A percentile compares a stretch with the other conserved stretches of the same genome.
Evolutionary conservation across 2,797 vertebrate species (phyloP).

Genomic region (Ceryle rudis): DNA sequence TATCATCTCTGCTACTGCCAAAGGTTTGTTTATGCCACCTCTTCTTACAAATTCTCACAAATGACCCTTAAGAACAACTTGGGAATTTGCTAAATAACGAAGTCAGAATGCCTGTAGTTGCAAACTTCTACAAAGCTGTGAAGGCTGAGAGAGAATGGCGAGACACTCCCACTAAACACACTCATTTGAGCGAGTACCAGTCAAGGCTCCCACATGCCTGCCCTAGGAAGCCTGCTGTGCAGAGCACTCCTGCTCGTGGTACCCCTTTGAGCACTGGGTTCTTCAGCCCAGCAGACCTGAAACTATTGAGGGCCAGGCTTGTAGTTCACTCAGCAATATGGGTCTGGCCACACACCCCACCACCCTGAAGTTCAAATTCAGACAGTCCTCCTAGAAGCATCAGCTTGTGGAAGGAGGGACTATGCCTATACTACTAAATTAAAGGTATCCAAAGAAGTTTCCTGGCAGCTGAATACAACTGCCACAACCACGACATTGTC

Average conservation of each 20-base stretch:
- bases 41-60: neutral
- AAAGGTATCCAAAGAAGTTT: neutral
- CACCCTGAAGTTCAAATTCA: neutral
- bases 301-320: neutral
- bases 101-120: neutral
- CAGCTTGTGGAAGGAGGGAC: neutral
- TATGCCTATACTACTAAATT: neutral
- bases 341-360: neutral
- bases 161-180: neutral
- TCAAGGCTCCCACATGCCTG: neutral
- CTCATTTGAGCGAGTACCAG: neutral
- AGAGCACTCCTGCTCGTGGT: fast-evolving
- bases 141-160: neutral
- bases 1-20: neutral
- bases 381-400: neutral
- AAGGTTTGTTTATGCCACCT: neutral
- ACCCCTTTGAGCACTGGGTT: neutral
- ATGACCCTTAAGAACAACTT: neutral
- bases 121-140: neutral
- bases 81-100: neutral
- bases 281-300: neutral
- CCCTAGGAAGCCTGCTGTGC: fast-evolving
- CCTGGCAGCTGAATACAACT: neutral
- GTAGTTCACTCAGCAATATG: neutral
- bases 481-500: neutral